phyloP scores from a whole-genome alignment of 2,797 vertebrate genomes.

The Myotis myotis region DNA sequence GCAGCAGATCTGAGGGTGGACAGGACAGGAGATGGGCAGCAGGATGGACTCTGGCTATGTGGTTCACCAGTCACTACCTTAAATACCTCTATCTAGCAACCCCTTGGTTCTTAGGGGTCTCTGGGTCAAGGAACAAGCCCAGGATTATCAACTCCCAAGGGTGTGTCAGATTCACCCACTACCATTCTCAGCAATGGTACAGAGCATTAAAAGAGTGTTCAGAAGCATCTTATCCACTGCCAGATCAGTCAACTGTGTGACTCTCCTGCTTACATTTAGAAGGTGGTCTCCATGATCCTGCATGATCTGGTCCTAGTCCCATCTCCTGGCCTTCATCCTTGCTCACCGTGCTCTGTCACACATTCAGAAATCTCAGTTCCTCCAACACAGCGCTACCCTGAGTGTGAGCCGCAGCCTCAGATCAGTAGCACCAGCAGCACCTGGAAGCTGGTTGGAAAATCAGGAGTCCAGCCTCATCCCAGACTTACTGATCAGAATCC shows the following conservation, averaged over 20 bases:
- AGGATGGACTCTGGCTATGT: not conserved
- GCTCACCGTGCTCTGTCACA: accelerated
- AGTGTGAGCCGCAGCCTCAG: not conserved
- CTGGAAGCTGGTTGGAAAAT: not conserved
- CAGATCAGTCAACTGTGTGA: not conserved
- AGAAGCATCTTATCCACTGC: not conserved
- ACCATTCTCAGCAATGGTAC: not conserved
- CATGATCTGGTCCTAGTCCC: not conserved
- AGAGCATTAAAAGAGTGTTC: not conserved
- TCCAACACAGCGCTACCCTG: not conserved
- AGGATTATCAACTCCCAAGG: not conserved
- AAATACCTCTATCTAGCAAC: not conserved
- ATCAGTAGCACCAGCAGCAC: too few species aligned
- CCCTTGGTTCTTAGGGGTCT: not conserved
- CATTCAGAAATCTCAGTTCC: not conserved
- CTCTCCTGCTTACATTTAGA: not conserved
- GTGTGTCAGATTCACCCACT: not conserved
- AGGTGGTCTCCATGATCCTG: not conserved
- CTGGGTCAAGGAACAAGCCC: not conserved
- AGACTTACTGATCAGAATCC: not conserved
- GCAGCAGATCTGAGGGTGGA: not conserved
- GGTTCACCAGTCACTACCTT: not conserved
- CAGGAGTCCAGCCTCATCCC: not conserved
- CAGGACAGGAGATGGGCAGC: accelerated
- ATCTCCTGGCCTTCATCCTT: not conserved